Evolutionary conservation across 2,888 invertebrate genomes (phyloP), one percentile per base, ranked within the genome.

Genomic region (Argyresthia goedartella): DNA sequence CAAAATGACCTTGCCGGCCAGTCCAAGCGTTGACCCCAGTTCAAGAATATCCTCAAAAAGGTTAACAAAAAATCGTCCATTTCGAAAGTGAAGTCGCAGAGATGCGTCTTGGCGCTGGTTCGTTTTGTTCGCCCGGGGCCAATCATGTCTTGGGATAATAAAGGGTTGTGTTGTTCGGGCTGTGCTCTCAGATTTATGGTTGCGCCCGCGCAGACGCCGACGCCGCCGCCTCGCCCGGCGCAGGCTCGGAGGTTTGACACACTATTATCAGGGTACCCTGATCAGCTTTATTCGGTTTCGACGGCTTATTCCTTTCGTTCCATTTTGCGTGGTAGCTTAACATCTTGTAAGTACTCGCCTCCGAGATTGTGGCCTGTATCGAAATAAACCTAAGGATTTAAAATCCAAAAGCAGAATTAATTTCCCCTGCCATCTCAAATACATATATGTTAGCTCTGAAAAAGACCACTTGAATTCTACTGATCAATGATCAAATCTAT

Each of bases 111-210:
- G 68, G 63, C 63, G 57, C 78, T 71, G 72, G 76, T 80, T 78
- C 79, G 74, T 74, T 79, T 74, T 69, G 75, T 72, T 69, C 75
- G 81, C 84, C 78, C 64, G 73, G 70, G 85, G 85, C 75, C 80
- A 80, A 82, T 84, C 85, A 85, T 82, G 85, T 76, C 82, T 78
- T 67, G 72, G 69, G 71, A 70, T 84, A 85, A 85, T 84, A 80
- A 81, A 81, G 82, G 84, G 80, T 73, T 81, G 76, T 67, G 73
- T 67, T 66, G 50, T 15, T 46, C 14, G 36, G n/a, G 47, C 47
- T 73, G 77, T 76, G 10, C 39, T 11, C 46, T 33, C 11, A 25
- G 46, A 46, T 46, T 46, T 46, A 46, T 46, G 33, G 46, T n/a
- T 39, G 41, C 42, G 50, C 14, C 44, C 14, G 35, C 72, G 71